Evolutionary conservation across 2,888 invertebrate genomes (phyloP).

Genomic region (Diachrysia chrysitis): DNA sequence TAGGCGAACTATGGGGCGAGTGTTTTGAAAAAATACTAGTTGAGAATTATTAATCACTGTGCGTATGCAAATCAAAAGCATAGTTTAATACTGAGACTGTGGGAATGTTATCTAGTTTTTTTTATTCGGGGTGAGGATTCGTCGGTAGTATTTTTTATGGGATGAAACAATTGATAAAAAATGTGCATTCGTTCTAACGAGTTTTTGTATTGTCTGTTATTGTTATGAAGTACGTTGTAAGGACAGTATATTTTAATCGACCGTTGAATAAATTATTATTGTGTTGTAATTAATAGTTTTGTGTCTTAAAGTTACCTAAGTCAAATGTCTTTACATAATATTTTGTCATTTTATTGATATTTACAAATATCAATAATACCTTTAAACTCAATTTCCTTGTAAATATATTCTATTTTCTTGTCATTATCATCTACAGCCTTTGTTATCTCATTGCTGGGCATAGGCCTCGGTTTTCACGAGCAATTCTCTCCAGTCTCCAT

Average conservation of each 20-base stretch:
- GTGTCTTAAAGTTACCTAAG: too few relatives aligned
- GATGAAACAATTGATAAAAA: slow-evolving; percentile 53
- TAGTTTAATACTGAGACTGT: slow-evolving; percentile 71
- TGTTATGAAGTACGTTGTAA: slow-evolving; percentile 19
- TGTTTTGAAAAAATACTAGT: slow-evolving; percentile 72
- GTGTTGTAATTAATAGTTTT: background rate
- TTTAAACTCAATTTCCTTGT: too few relatives aligned
- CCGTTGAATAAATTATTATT: slow-evolving; percentile 42
- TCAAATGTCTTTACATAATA: too few relatives aligned
- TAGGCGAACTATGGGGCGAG: slow-evolving; percentile 77
- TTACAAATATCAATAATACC: too few relatives aligned
- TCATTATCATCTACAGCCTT: too few relatives aligned
- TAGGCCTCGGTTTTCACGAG: too few relatives aligned
- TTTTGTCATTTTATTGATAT: too few relatives aligned
- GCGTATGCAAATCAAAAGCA: slow-evolving; percentile 81
- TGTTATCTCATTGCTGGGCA: too few relatives aligned
- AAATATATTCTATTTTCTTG: too few relatives aligned
- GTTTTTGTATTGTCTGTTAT: slow-evolving; percentile 39
- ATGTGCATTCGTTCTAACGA: slow-evolving; percentile 47
- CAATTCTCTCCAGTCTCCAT: too few relatives aligned
- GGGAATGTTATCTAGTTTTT: slow-evolving; percentile 75
- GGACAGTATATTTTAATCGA: slow-evolving; percentile 13
- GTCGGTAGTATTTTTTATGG: slow-evolving; percentile 59
- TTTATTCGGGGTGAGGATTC: slow-evolving; percentile 62
- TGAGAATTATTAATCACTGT: slow-evolving; percentile 84